Evolutionary conservation across 2,888 invertebrate genomes (phyloP).

Genomic region (Agrochola macilenta): DNA sequence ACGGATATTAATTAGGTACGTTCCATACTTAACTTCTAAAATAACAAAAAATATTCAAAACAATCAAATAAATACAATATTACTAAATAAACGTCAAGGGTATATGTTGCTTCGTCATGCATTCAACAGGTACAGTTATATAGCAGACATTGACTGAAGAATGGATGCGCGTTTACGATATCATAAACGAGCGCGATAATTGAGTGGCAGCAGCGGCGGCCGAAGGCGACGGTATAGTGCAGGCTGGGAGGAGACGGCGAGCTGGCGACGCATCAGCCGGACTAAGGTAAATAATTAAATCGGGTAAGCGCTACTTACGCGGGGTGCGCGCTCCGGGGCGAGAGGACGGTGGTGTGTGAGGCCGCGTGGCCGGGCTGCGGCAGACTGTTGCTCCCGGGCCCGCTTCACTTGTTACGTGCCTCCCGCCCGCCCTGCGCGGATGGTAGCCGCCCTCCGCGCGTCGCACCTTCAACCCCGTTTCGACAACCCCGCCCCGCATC

Average conservation of each 20-base stretch:
- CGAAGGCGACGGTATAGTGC: constrained; percentile 6
- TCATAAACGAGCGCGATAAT: constrained; percentile 64
- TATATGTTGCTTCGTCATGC: constrained; percentile 76
- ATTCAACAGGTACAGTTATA: constrained; percentile 86
- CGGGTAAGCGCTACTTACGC: constrained; percentile 85
- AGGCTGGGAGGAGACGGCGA: constrained; percentile 13
- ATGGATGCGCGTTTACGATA: constrained; percentile 68
- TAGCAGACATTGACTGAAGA: constrained; percentile 77
- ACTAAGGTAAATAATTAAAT: constrained; percentile 77
- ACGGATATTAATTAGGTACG: constrained; percentile 43
- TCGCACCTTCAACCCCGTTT: constrained; percentile 73
- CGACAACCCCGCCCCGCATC: constrained; percentile 82
- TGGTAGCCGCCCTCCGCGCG: constrained; percentile 73
- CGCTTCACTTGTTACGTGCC: constrained; percentile 90
- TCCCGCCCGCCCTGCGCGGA: constrained; percentile 84
- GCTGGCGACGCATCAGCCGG: constrained; percentile 59
- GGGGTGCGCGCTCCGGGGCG: constrained; percentile 77
- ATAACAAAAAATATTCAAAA: constrained; percentile 46
- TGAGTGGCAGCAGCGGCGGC: constrained; percentile 48
- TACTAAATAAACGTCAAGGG: constrained; percentile 59
- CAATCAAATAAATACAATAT: constrained; percentile 64
- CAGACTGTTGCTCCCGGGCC: constrained; percentile 91
- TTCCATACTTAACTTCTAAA: constrained; percentile 32
- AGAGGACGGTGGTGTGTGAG: constrained; percentile 82
- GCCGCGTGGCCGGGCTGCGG: constrained; percentile 90